Base-by-base conservation (phyloP, 2,888 invertebrate genomes). In the Ophion costatus region DNA sequence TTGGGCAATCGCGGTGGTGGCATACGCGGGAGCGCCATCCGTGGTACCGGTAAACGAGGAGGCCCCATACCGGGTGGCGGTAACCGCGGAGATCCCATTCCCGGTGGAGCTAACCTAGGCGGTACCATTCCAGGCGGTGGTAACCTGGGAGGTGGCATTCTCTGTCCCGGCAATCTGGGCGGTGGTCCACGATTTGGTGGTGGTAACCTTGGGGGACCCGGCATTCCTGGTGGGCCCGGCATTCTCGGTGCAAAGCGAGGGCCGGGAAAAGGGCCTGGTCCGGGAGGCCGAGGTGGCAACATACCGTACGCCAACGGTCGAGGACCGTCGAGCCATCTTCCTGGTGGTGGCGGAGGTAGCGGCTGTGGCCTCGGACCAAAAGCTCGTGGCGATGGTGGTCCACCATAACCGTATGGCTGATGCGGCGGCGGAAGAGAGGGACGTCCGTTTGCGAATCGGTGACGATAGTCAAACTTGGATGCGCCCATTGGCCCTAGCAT, bases 361-460 rank as follows among this genome's bases (percentile, higher is more conserved):
- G 88, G 88, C 42, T 82, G 81, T 1, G 89, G 83, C 63, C 89
- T 82, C 3, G 88, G 88, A 10, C 87, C 86, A 56, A 81, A 82
- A 57, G 63, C 75, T 45, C 76, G 80, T 17, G 87, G 87, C 10
- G 87, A 86, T 9, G 78, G 78, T 22, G 88, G 88, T 6, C 87
- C 87, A 2, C 86, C 88, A 61, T 87, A 91, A 70, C 88, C 88
- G 24, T 88, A 91, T 17, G 86, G 89, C 57, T 78, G 78, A 45
- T 69, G 81, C 2, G 70, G 89, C 5, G 87, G 88, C n/a, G 83
- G 87, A 24, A 87, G 82, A 57, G 86, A 90, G 0, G 90, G 89
- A 0, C 86, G 87, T 0, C 89, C 90, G 79, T 90, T 90, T 33
- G 86, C 84, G 78, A 90, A 91, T 59, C 87, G 85, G 14, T 88